A percentile compares a stretch with the other conserved stretches of the same genome.
Evolutionary conservation across 2,113 vertebrate species (phyloP).

Genomic region (Strix aluco): DNA sequence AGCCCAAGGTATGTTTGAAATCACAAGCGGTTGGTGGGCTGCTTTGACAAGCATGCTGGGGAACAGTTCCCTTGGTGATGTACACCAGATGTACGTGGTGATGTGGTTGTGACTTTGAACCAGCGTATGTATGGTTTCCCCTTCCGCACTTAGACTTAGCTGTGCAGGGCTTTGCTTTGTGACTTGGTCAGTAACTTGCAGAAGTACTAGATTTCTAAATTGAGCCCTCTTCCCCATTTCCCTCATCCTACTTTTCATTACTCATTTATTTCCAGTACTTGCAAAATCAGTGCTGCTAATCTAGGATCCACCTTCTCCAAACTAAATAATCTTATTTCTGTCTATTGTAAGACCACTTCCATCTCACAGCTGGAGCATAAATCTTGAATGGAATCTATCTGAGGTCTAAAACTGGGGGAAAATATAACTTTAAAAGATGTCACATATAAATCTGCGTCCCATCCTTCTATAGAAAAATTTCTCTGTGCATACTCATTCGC

Average conservation of each 20-base stretch:
- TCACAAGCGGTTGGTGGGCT: background rate
- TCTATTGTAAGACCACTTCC: background rate
- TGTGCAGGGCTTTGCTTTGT: background rate
- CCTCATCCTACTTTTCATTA: background rate
- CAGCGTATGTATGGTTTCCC: background rate
- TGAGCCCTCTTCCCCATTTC: background rate
- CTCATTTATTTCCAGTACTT: background rate
- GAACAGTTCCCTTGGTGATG: background rate
- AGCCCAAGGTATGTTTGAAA: background rate
- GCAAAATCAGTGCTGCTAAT: background rate
- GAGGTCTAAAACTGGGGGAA: background rate
- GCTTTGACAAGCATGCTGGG: background rate
- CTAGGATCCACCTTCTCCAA: background rate
- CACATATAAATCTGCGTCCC: background rate
- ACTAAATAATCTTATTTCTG: background rate
- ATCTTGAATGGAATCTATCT: background rate
- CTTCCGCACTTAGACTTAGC: background rate
- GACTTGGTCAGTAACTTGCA: background rate
- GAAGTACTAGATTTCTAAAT: background rate
- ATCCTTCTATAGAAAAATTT: background rate
- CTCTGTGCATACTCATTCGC: background rate
- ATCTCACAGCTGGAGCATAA: background rate
- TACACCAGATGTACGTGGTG: background rate
- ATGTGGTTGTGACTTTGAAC: background rate
- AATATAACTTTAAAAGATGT: background rate